phyloP scores from a whole-genome alignment of 2,888 invertebrate genomes.

The Neoitamus cyanurus region DNA sequence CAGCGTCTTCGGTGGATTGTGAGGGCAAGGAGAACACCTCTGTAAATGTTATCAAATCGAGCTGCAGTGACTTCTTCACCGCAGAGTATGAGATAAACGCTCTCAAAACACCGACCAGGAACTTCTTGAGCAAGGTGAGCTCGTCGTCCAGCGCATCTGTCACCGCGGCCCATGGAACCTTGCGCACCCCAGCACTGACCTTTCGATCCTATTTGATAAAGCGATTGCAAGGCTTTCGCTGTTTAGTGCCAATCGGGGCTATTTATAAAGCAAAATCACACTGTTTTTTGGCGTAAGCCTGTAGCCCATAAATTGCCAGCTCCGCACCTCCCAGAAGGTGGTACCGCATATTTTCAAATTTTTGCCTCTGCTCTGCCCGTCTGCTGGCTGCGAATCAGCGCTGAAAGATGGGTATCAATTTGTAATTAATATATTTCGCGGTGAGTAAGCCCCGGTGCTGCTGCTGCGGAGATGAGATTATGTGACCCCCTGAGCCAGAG shows the following conservation, averaged over 20 bases:
- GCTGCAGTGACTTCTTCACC: constrained; percentile 56
- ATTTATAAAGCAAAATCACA: constrained; percentile 11
- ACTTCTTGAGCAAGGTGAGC: constrained; percentile 64
- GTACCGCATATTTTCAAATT: neutral
- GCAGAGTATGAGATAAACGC: constrained; percentile 70
- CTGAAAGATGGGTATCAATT: constrained; percentile 23
- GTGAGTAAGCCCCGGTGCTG: neutral
- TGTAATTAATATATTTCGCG: constrained; percentile 18
- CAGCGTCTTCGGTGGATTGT: neutral
- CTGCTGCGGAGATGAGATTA: neutral
- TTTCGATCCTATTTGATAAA: constrained; percentile 6
- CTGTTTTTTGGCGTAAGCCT: neutral
- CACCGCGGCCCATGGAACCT: neutral
- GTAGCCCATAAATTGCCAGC: neutral
- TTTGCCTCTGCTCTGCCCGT: neutral
- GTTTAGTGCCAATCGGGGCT: neutral
- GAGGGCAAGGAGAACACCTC: neutral
- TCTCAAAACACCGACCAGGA: constrained; percentile 66
- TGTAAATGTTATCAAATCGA: neutral
- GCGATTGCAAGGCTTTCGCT: neutral
- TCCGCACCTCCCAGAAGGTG: neutral
- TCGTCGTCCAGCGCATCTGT: neutral
- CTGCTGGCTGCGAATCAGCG: neutral
- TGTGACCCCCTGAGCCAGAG: neutral
- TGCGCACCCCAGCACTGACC: neutral